Evolutionary conservation across 2,888 invertebrate species (phyloP), one percentile per base, ranked within the genome.

Genomic region (Zeuzera pyrina): DNA sequence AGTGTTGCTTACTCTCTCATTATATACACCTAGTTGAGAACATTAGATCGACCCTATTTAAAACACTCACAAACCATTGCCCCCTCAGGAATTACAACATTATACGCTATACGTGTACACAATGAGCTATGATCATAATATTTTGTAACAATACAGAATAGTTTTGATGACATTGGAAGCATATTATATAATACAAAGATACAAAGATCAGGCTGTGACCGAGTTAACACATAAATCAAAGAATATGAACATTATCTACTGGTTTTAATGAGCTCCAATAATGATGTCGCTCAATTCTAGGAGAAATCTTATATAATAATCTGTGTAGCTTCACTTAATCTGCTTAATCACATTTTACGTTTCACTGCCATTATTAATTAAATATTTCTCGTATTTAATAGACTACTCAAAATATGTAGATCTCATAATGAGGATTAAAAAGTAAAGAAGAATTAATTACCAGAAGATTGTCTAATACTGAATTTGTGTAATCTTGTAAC

Each of bases 1-100:
- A 22, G 23, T 24, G 47, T 52, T 55, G 53, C 57, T 69, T 71
- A 68, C 67, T 74, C 67, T 53, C 64, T 51, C 63, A 68, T 78
- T 78, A 78, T 78, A 77, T 72, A 65, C 65, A 59, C 66, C 65
- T 69, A 61, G 59, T 50, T 47, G 57, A 55, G 55, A 57, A 66
- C 58, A 59, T 63, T 55, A 61, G 67, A 68, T 71, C 59, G 61
- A 61, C 59, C 61, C 22, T 33, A 32, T 57, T 61, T 59, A 57
- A 63, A 63, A 56, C 50, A 19, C 49, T 43, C 47, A 41, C 47
- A 43, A 47, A 52, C 49, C 51, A 47, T 45, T 42, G 47, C 52
- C 45, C 47, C 37, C 33, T 24, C 33, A 39, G 44, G 39, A 19
- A 8, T n/a, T n/a, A n/a, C n/a, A n/a, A n/a, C n/a, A n/a, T n/a